Evolutionary conservation across 2,113 vertebrate species (phyloP).

Genomic region (Oryctolagus cuniculus): mOryCun1.1 NC_091437.1:43754501-43755000

Average conservation of each 20-base stretch:
- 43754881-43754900: neutral
- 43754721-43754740: neutral
- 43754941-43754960: neutral
- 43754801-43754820: neutral
- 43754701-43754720: neutral
- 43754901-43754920: neutral
- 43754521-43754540: neutral
- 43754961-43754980: neutral
- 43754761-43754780: neutral
- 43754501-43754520: neutral
- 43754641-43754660: neutral
- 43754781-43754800: neutral
- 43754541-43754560: neutral
- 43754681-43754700: neutral
- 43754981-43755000: neutral
- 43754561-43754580: neutral
- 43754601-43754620: neutral
- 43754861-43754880: neutral
- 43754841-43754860: neutral
- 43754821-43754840: neutral
- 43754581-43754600: neutral
- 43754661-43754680: neutral
- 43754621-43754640: neutral
- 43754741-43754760: neutral
- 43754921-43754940: neutral